Evolutionary conservation across 2,888 invertebrate genomes (phyloP).

Genomic region (Lepas anatifera): DNA sequence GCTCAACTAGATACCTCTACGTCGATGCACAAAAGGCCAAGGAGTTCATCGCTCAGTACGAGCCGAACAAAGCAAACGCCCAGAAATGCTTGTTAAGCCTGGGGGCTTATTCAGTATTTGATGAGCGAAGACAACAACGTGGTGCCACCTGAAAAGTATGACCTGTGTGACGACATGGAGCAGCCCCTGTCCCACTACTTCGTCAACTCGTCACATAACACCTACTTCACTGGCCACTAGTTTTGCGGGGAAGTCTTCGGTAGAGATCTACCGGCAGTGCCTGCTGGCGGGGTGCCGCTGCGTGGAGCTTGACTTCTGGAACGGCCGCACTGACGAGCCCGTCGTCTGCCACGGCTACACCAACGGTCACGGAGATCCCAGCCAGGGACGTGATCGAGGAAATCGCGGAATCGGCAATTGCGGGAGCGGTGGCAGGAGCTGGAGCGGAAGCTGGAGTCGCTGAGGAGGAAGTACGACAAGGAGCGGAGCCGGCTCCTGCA

Average conservation of each 20-base stretch:
- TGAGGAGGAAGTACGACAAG: constrained; percentile 44
- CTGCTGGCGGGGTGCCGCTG: constrained; percentile 92
- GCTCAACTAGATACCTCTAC: constrained; percentile 94
- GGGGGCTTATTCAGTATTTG: constrained; percentile 54
- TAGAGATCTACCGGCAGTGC: constrained; percentile 92
- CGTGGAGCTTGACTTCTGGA: constrained; percentile 96
- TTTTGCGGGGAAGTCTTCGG: constrained; percentile 89
- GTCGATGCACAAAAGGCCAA: constrained; percentile 73
- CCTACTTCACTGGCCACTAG: constrained; percentile 88
- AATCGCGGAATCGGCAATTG: too few species aligned
- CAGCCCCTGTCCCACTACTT: constrained; percentile 93
- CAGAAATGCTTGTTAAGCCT: too few species aligned
- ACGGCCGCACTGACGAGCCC: constrained; percentile 80
- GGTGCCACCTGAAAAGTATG: constrained; percentile 75
- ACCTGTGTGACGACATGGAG: constrained; percentile 89
- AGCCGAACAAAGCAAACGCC: constrained; percentile 76
- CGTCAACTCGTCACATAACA: constrained; percentile 97
- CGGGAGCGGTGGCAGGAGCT: constrained; percentile 69
- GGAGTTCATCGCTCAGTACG: constrained; percentile 80
- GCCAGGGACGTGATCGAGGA: too few species aligned
- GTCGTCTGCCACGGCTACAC: constrained; percentile 95
- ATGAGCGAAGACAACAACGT: constrained; percentile 94
- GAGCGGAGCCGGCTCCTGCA: constrained; percentile 26
- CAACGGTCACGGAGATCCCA: constrained; percentile 86
- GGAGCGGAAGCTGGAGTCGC: constrained; percentile 71